Evolutionary conservation across 2,113 vertebrate genomes (phyloP).

Genomic region (Pardalotus punctatus): DNA sequence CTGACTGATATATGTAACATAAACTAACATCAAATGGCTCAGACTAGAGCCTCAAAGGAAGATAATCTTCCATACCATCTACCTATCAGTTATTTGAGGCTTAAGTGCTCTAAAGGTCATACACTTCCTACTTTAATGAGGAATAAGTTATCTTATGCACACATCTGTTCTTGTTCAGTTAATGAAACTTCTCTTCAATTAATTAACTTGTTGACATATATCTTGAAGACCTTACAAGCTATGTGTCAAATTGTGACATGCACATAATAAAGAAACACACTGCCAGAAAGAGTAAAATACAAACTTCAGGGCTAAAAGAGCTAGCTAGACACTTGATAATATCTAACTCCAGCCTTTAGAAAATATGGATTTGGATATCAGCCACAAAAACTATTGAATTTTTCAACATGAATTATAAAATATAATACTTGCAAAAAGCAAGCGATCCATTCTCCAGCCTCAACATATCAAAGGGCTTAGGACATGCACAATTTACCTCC

Average conservation of each 20-base stretch:
- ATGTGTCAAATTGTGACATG: not conserved
- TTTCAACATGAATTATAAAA: not conserved
- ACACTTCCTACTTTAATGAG: not conserved
- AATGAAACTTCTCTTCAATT: not conserved
- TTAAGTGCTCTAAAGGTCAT: not conserved
- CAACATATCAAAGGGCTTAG: not conserved
- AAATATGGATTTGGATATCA: not conserved
- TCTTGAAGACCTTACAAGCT: not conserved
- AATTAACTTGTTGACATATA: not conserved
- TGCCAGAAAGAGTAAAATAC: not conserved
- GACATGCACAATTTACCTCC: not conserved
- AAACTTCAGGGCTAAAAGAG: not conserved
- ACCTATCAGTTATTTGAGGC: not conserved
- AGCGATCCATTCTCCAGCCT: rapidly evolving
- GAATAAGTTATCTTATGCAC: not conserved
- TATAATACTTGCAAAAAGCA: not conserved
- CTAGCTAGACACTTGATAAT: not conserved
- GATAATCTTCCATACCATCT: not conserved
- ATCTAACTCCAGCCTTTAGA: not conserved
- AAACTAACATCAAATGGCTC: not conserved
- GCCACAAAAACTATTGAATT: not conserved
- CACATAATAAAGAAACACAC: not conserved
- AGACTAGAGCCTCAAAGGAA: not conserved
- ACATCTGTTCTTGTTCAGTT: not conserved
- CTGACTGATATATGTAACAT: not conserved